Conservation (phyloP, 2,888 invertebrate genomes). For the Melanostoma mellinum region DNA sequence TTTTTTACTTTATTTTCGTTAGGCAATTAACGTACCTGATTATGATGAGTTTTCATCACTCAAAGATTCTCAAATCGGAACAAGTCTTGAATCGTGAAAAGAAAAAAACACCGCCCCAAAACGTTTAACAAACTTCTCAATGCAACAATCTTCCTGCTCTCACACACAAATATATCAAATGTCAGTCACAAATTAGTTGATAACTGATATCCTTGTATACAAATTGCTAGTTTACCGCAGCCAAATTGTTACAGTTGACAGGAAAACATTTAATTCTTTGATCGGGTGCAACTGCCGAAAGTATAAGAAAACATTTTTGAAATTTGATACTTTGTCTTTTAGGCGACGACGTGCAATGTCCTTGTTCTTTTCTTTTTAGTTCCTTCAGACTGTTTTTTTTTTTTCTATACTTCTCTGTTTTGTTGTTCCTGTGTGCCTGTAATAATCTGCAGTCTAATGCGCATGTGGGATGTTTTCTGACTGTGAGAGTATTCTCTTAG, state of each 20-base stretch:
- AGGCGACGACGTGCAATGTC: conserved; percentile 50
- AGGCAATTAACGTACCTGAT: too few species aligned
- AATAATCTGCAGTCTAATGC: conserved; percentile 53
- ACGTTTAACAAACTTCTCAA: conserved; percentile 36
- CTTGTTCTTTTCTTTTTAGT: conserved; percentile 49
- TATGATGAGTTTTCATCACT: too few species aligned
- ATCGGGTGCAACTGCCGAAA: conserved; percentile 62
- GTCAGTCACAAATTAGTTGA: conserved; percentile 62
- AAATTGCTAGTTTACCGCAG: conserved; percentile 72
- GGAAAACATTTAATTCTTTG: conserved; percentile 71
- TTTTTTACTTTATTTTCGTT: too few species aligned
- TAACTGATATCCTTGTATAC: conserved; percentile 70
- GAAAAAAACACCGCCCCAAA: conserved; percentile 37
- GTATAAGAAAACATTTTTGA: conserved; percentile 32
- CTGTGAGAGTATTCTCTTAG: conserved; percentile 49
- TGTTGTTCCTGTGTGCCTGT: conserved; percentile 13
- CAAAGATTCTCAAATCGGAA: too few species aligned
- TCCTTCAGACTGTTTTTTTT: conserved; percentile 18
- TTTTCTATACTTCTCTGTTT: not conserved
- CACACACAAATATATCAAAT: conserved; percentile 48
- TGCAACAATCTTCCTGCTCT: conserved; percentile 12
- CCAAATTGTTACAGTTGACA: conserved; percentile 68
- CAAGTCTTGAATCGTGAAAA: too few species aligned
- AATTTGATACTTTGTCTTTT: conserved; percentile 62
- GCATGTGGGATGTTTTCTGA: conserved; percentile 61